These are phyloP conservation scores for Mormyrus iriodes DNA, from an alignment of 2,113 vertebrate genomes.

Conservation along the genomic window DNA sequence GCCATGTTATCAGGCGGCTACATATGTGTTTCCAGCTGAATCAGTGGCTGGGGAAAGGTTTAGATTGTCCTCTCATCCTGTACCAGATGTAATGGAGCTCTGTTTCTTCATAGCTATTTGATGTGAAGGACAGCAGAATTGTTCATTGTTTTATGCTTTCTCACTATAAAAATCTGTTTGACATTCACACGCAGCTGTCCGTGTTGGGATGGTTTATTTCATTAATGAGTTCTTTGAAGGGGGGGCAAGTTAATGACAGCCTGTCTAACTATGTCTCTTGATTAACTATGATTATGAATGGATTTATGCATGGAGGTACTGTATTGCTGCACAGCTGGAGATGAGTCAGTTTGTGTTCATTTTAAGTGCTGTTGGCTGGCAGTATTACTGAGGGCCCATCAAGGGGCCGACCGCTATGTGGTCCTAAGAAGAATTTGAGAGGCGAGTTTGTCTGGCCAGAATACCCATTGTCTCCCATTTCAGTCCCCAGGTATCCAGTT, in stretches of 20 bases:
- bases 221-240: background rate
- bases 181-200: background rate
- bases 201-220: background rate
- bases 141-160: background rate
- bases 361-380: conserved; percentile 7
- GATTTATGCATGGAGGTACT: background rate
- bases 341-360: background rate
- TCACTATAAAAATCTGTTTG: background rate
- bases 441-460: background rate
- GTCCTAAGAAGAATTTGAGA: background rate
- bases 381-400: background rate
- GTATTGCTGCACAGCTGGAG: background rate
- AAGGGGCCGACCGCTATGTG: background rate
- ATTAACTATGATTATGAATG: background rate
- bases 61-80: background rate
- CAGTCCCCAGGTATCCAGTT: background rate
- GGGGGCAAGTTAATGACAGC: background rate
- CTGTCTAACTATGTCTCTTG: background rate
- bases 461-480: background rate
- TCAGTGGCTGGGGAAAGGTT: background rate
- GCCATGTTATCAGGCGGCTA: background rate
- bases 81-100: background rate
- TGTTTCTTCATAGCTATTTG: background rate
- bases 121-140: background rate
- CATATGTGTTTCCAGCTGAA: background rate